These are phyloP conservation scores for Pristionchus arcanus DNA, from an alignment of 2,888 invertebrate species.

Conservation along the genomic window DNA sequence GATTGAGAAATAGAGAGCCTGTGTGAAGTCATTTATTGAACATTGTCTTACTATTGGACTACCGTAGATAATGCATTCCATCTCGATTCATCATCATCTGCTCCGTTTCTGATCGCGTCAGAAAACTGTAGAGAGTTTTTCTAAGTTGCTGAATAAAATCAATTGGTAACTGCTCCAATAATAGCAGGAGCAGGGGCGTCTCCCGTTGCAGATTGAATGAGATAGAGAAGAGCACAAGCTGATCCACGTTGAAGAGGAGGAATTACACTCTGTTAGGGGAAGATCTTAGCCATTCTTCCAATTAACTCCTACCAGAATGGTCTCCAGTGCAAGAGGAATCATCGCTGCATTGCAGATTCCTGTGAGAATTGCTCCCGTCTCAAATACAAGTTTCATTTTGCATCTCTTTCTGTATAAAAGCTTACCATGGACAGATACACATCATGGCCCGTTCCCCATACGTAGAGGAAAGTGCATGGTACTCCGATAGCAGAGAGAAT, in stretches of 20 bases:
- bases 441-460: not conserved
- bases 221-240: conserved; percentile 30
- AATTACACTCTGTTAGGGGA: not conserved
- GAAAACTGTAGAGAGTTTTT: not conserved
- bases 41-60: not conserved
- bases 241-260: conserved; percentile 26
- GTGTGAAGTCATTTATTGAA: not conserved
- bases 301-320: not conserved
- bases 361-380: conserved; percentile 17
- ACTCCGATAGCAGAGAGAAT: conserved; percentile 3
- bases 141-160: not conserved
- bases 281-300: not conserved
- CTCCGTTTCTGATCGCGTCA: not conserved
- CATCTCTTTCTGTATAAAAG: not conserved
- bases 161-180: not conserved
- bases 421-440: not conserved
- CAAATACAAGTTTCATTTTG: not conserved
- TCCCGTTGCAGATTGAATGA: not conserved
- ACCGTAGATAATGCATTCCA: not conserved
- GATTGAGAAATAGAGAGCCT: not conserved
- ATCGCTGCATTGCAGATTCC: conserved; percentile 23
- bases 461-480: conserved; percentile 3
- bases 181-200: conserved; percentile 37
- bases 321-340: conserved; percentile 8
- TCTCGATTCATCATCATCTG: not conserved